Percentiles rank a stretch among this genome's conserved stretches.
phyloP scores from a whole-genome alignment of 2,113 vertebrate genomes.

The Apodemus speciosus region DNA sequence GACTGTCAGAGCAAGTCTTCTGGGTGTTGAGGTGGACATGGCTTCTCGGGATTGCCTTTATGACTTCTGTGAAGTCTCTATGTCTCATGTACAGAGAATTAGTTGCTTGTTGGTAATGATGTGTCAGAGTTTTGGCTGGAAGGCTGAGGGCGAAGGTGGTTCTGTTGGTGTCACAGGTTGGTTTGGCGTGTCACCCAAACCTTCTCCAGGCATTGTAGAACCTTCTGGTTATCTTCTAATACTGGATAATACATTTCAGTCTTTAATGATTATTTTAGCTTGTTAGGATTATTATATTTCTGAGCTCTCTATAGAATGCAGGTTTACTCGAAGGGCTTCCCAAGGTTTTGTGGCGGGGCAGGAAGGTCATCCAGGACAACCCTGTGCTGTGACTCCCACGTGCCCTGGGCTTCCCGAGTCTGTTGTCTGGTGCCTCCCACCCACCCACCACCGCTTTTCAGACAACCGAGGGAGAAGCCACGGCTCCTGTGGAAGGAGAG shows the following conservation, averaged over 20 bases:
- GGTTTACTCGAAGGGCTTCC: slow-evolving; percentile 15
- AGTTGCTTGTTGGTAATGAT: not conserved
- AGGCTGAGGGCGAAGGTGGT: not conserved
- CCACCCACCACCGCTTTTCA: slow-evolving; percentile 39
- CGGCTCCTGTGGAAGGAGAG: slow-evolving; percentile 79
- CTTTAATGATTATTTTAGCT: slow-evolving; percentile 40
- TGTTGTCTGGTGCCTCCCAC: slow-evolving; percentile 62
- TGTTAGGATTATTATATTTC: slow-evolving; percentile 3
- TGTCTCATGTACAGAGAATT: not conserved
- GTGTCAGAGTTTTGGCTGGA: not conserved
- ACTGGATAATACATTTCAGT: slow-evolving; percentile 29
- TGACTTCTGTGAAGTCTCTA: not conserved
- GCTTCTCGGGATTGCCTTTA: not conserved
- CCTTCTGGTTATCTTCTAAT: slow-evolving; percentile 7
- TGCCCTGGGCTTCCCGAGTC: slow-evolving; percentile 59
- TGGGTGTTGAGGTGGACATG: not conserved
- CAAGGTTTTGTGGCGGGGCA: slow-evolving; percentile 75
- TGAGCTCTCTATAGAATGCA: slow-evolving; percentile 14
- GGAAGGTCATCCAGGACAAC: slow-evolving; percentile 32
- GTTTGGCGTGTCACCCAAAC: not conserved
- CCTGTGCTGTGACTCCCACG: slow-evolving; percentile 64
- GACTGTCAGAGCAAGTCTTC: not conserved
- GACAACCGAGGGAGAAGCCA: slow-evolving; percentile 66
- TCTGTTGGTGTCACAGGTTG: not conserved
- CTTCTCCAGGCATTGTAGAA: not conserved